Evolutionary conservation across 2,888 invertebrate genomes (phyloP), one percentile per base, ranked within the genome.

Genomic region (Lasius platythorax): DNA sequence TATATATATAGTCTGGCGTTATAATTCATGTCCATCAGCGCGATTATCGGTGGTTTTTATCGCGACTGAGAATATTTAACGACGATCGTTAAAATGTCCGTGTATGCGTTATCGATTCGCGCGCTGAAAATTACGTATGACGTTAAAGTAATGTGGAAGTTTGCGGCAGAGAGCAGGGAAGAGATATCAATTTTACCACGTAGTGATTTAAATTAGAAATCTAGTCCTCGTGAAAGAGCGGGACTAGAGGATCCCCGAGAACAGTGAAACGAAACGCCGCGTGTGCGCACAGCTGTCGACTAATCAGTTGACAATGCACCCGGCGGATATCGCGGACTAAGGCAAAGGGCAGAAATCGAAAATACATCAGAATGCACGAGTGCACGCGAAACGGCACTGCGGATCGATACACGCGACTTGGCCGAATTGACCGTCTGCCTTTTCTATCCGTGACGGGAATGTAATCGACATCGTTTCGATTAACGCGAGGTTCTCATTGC

Each of bases 271-370:
- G 74, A 23, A 23, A 23, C 23, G 23, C 23, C 23, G 23, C 18
- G 37, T 68, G 53, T 75, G 76, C 63, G 76, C 76, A 53, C 83
- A 83, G 78, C 63, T 78, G 83, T 79, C 78, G 78, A 43, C 63
- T 70, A 78, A 78, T 83, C 78, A 70, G 70, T 63, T 82, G 84
- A 87, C 81, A 78, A 83, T 86, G 82, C 86, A 86, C 43, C 46
- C 68, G 23, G 78, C 72, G 67, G 74, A 66, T 74, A 82, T 56
- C 72, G 61, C 53, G 40, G 58, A 28, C 46, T 63, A 18, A 30
- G 56, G 23, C 28, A 1, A 67, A 74, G 58, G 63, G 70, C 67
- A 53, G 53, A 74, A 86, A 72, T 72, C 75, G 70, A 70, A 64
- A 72, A 68, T 43, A 63, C 83, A 85, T 63, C 73, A 82, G 64